A percentile compares a stretch with the other conserved stretches of the same genome.
phyloP scores from a whole-genome alignment of 2,797 vertebrate genomes.

The Oreochromis mossambicus region DNA sequence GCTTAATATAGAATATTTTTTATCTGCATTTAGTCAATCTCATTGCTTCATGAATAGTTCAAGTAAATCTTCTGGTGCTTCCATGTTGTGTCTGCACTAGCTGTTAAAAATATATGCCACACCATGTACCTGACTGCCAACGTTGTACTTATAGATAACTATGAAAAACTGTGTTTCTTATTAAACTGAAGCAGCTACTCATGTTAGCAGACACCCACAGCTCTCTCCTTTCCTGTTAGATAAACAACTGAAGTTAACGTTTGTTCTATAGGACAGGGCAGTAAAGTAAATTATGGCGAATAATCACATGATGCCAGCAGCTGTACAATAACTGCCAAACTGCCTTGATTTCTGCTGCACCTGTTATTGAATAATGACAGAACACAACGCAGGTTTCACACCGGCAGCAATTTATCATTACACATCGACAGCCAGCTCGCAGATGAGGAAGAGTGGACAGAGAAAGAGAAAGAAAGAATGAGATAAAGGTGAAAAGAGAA shows the following conservation, averaged over 20 bases:
- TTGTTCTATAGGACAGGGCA: constrained; percentile 13
- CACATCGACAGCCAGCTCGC: constrained; percentile 55
- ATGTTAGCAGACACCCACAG: constrained; percentile 14
- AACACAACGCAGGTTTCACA: constrained; percentile 61
- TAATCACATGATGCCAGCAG: constrained; percentile 47
- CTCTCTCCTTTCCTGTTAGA: constrained; percentile 24
- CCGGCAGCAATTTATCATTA: constrained; percentile 61
- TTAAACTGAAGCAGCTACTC: constrained; percentile 24
- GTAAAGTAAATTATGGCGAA: constrained; percentile 53
- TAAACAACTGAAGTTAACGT: constrained; percentile 49
- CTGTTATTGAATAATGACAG: constrained; percentile 68
- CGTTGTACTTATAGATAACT: constrained; percentile 23
- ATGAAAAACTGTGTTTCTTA: constrained; percentile 26
- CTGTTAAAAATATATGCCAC: constrained; percentile 3
- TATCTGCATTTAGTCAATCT: neutral
- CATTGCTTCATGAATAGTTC: neutral
- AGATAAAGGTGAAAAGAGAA: constrained; percentile 23
- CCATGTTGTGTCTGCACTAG: neutral
- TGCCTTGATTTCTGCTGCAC: constrained; percentile 51
- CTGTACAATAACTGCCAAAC: constrained; percentile 53
- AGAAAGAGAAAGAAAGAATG: neutral
- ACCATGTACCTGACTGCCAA: constrained; percentile 2
- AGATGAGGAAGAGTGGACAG: constrained; percentile 19
- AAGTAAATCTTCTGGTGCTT: neutral
- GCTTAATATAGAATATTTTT: rapidly evolving